Base-by-base conservation (phyloP, 2,888 invertebrate genomes). In the Coenonympha glycerion region DNA sequence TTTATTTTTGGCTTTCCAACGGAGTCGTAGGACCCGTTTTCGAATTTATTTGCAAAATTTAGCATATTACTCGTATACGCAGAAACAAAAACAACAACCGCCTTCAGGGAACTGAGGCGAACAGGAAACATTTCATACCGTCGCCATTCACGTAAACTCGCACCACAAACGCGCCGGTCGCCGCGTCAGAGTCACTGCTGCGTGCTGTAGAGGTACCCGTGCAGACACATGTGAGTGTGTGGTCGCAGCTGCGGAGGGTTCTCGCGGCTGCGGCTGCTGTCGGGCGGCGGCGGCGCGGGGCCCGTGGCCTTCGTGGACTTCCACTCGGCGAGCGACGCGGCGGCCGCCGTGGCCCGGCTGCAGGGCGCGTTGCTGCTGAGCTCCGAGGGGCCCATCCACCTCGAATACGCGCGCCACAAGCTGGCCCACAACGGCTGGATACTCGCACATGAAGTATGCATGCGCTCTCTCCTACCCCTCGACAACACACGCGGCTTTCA, bases 231-330 rank as follows among this genome's bases (percentile, higher is more conserved):
- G 67, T 69, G 70, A 73, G 71, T 79, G 64, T 88, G 80, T 90
- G 89, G 88, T 90, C 89, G 89, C 94, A 98, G 97, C 92, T 96
- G 97, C 91, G 94, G 96, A 89, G 98, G 98, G 88, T 98, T 97
- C 93, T 93, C 95, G 89, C 95, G 98, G 87, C 95, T 98, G 88
- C 96, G 98, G 90, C 94, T 98, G 92, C 92, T 95, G 92, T 90
- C 90, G 87, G 93, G 93, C 89, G 80, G 76, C 62, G 70, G 69
- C 55, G 76, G 74, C 69, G 94, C 95, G 21, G 82, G 82, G 56
- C 97, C 98, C 69, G 98, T 98, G 84, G 98, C 98, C 79, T 98
- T 99, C 91, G 95, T 97, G 88, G 98, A 99, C 90, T 99, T 96
- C 90, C 92, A 93, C 90, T 96, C 95, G 89, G 91, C 97, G 72